Evolutionary conservation across 2,113 vertebrate genomes (phyloP).

Genomic region (Chionis minor): DNA sequence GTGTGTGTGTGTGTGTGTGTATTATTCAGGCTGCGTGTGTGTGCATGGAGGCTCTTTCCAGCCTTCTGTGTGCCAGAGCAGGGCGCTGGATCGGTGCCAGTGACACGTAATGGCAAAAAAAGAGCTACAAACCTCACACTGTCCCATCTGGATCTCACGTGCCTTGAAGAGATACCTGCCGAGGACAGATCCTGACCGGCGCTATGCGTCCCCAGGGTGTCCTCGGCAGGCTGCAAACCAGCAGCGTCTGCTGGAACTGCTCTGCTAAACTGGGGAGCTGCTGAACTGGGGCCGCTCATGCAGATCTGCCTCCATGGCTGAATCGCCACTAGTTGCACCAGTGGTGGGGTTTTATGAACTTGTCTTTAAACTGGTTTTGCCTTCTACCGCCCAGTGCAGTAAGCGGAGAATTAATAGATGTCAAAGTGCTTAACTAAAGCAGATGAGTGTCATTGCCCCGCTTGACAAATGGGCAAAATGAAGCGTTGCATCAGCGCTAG

Average conservation of each 20-base stretch:
- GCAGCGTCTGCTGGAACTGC: accelerated
- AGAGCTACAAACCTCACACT: not conserved
- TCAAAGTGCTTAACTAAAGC: not conserved
- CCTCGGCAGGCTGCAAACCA: not conserved
- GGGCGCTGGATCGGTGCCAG: not conserved
- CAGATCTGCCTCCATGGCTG: not conserved
- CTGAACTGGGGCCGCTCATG: accelerated
- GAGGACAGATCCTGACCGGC: not conserved
- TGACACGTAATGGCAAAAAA: not conserved
- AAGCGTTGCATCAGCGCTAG: accelerated
- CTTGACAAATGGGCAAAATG: accelerated
- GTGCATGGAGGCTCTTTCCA: not conserved
- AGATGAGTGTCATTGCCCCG: not conserved
- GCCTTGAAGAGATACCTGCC: accelerated
- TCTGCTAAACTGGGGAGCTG: not conserved
- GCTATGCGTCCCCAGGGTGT: accelerated
- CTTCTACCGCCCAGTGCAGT: not conserved
- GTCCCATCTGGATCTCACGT: accelerated
- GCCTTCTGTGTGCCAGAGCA: not conserved
- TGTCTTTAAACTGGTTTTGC: not conserved
- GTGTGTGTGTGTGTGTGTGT: accelerated
- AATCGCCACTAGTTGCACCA: not conserved
- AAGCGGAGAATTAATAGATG: not conserved
- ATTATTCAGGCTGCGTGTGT: not conserved
- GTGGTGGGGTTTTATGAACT: accelerated